phyloP scores from a whole-genome alignment of 2,888 invertebrate species.

The Lissocephala sabroskyi region DNA sequence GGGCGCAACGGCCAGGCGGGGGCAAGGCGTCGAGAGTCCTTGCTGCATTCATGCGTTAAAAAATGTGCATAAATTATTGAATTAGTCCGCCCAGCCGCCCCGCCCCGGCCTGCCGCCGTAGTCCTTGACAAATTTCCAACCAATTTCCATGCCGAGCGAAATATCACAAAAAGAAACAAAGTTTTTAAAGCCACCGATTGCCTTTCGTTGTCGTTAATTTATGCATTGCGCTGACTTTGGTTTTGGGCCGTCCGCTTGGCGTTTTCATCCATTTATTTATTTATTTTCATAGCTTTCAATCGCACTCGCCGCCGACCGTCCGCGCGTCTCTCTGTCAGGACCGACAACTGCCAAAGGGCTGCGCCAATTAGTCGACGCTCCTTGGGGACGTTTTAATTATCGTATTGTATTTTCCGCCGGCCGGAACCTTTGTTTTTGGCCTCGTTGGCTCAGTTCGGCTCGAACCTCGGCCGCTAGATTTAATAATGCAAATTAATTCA shows the following conservation, averaged over 20 bases:
- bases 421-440: no score
- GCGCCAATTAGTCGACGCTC: constrained; percentile 43
- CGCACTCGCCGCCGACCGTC: neutral
- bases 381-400: constrained; percentile 50
- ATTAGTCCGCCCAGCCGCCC: constrained; percentile 44
- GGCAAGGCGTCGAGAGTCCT: constrained; percentile 29
- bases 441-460: neutral
- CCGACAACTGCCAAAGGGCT: constrained; percentile 42
- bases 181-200: constrained; percentile 38
- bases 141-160: constrained; percentile 44
- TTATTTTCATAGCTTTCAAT: no score
- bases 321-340: neutral
- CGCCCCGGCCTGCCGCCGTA: neutral
- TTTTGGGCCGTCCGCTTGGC: no score
- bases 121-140: no score
- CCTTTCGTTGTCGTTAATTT: constrained; percentile 48
- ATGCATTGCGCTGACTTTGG: constrained; percentile 43
- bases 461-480: constrained; percentile 22
- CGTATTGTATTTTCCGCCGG: constrained; percentile 44
- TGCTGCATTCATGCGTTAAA: constrained; percentile 44
- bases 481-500: constrained; percentile 55
- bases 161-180: constrained; percentile 33
- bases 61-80: constrained; percentile 67
- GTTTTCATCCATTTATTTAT: no score
- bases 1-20: neutral